Evolutionary conservation across 2,113 vertebrate genomes (phyloP), one percentile per base, ranked within the genome.

Genomic region (Gasterosteus nipponicus): DNA sequence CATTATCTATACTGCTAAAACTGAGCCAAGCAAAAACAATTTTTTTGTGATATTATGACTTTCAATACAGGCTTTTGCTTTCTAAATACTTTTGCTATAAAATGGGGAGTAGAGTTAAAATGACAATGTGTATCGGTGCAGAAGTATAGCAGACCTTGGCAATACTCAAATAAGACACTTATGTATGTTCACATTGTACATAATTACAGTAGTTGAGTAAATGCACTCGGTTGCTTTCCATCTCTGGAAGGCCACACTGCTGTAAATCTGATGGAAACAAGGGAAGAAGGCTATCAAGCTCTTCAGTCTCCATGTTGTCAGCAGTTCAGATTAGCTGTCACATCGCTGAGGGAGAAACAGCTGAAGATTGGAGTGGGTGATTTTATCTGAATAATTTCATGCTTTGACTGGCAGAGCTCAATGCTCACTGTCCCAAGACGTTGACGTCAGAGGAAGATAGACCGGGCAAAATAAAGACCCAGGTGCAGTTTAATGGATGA

Each of bases 361-460:
- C 76, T 79, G 83, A 87, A 88, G 89, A 90, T 78, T 66, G 81
- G 85, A 88, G 75, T 83, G 76, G 69, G 47, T 81, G 89, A 91
- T 90, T 89, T 86, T 87, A 89, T 92, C 84, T 82, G 88, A 91
- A 92, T 91, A 87, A 92, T 93, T 92, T 91, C 85, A 91, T 86
- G 89, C 87, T 81, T 90, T 91, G 87, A 91, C 81, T 84, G 85
- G 85, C 91, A 87, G 80, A 76, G 82, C 91, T 90, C 89, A 80
- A 35, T 15, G 73, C 66, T 64, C 67, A 56, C 63, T 26, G 60
- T 83, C 83, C 81, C 76, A 29, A 41, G 66, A 76, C 73, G 65
- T 78, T 67, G 89, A 89, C 75, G 82, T 82, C 85, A 81, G 76
- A 73, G 47, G 69, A 69, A 71, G 60, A 86, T 69, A 73, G 75